A percentile compares a stretch with the other conserved stretches of the same genome.
Conservation (phyloP, 2,888 invertebrate species). For the Melieria crassipennis region DNA sequence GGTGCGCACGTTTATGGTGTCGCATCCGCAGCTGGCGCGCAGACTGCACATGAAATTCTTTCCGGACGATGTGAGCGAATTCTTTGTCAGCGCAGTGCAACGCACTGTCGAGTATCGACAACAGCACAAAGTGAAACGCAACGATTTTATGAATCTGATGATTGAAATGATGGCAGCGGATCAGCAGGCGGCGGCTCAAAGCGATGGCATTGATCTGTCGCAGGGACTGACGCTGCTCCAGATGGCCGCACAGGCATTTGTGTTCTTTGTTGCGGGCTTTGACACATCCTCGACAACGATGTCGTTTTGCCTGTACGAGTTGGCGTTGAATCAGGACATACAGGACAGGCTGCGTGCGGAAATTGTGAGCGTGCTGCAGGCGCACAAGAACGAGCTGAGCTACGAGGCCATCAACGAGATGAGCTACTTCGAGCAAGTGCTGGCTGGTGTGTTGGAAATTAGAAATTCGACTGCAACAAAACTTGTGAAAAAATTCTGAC, state of each 20-base stretch:
- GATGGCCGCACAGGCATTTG: constrained; percentile 68
- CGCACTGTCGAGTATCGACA: constrained; percentile 38
- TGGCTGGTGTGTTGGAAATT: constrained; percentile 57
- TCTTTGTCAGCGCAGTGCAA: constrained; percentile 57
- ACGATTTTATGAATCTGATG: constrained; percentile 70
- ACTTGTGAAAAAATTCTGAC: background rate
- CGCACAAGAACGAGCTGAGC: constrained; percentile 60
- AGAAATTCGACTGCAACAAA: background rate
- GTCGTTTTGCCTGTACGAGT: constrained; percentile 67
- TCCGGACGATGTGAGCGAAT: constrained; percentile 51
- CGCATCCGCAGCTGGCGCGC: constrained; percentile 40
- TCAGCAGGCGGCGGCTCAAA: constrained; percentile 30
- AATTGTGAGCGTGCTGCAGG: constrained; percentile 58
- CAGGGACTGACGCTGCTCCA: constrained; percentile 61
- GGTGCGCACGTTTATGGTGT: constrained; percentile 35
- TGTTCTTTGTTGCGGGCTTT: constrained; percentile 69
- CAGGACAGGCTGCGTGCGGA: constrained; percentile 66
- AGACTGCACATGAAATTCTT: constrained; percentile 40
- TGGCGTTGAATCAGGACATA: constrained; percentile 66
- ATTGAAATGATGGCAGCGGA: constrained; percentile 66
- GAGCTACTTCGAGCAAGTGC: constrained; percentile 67
- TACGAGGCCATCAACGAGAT: constrained; percentile 67
- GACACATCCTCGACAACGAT: constrained; percentile 68
- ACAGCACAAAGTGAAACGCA: constrained; percentile 61
- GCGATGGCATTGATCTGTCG: constrained; percentile 47